Base-by-base conservation (phyloP, 2,888 invertebrate genomes). In the Pseudeuparius sepicola region DNA sequence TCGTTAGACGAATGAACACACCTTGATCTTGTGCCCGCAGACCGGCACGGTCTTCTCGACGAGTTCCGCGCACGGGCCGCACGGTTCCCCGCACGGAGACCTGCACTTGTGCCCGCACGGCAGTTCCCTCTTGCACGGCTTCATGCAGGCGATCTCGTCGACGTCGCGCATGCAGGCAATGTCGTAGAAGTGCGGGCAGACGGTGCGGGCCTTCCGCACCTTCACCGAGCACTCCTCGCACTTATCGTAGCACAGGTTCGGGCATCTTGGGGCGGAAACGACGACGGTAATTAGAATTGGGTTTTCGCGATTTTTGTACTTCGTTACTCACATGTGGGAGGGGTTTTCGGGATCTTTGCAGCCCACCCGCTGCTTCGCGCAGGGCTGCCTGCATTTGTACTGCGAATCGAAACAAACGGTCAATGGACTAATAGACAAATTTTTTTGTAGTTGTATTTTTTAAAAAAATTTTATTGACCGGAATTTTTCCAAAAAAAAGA, bases 31-130 rank as follows among this genome's bases (percentile, higher is more conserved):
- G n/a, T n/a, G n/a, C n/a, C n/a, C n/a, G n/a, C n/a, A n/a, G n/a
- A n/a, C n/a, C n/a, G n/a, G n/a, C n/a, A n/a, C n/a, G n/a, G n/a
- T n/a, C n/a, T n/a, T n/a, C n/a, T n/a, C n/a, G n/a, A n/a, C n/a
- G n/a, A n/a, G n/a, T n/a, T n/a, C n/a, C 17, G 34, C 45, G 48
- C 72, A 73, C 25, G 60, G 56, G 7, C 65, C 67, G 43, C 73
- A 73, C 7, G 44, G 23, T 37, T 69, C 62, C 17, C 14, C 49
- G 49, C 75, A 75, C 38, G 56, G 56, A 25, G 59, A 63, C 46
- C 54, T 61, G 48, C 74, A 75, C 38, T 53, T 53, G 49, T 73
- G 73, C 4, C 62, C 64, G 43, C 74, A 74, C 0, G 51, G 38
- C 46, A 73, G 45, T 1, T 34, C 42, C 18, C 64, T 65, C 3